Evolutionary conservation across 2,888 invertebrate species (phyloP), one percentile per base, ranked within the genome.

Genomic region (Cordilura impudica): DNA sequence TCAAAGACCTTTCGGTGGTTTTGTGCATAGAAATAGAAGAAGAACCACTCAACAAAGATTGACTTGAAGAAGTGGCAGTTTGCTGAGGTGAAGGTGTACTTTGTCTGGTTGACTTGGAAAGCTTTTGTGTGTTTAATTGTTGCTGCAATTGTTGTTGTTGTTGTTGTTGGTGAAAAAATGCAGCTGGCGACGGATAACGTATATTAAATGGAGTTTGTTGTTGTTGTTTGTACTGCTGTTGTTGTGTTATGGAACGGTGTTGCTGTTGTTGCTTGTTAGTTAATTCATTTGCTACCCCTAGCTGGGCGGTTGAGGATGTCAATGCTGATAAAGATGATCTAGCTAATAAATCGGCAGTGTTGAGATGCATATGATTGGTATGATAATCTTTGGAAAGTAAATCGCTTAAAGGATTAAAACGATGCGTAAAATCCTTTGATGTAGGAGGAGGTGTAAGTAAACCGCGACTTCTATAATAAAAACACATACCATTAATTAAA

Each of bases 321-420:
- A 31, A 58, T 47, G 63, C 54, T 18, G 75, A 51, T 74, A 81
- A 60, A 82, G 85, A 51, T 80, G 85, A 78, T 82, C 84, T 84
- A 81, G 85, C 76, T 56, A 81, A 70, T 53, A 82, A 61, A 60
- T 83, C 83, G 81, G 82, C 83, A 81, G 83, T 82, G 78, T 70
- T 71, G 18, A 73, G 61, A 70, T 81, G 81, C 56, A 81, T 78
- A 47, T 83, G 82, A 78, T 81, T 82, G 53, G 60, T 67, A 26
- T 87, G 89, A 81, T 88, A 89, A 81, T 90, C 90, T 84, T 90
- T 90, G 83, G 87, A 85, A 73, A 90, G 85, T 83, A 89, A 85
- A 83, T 90, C 90, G 83, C 85, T 86, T 56, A 90, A 83, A 72
- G 89, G 87, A 84, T 86, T 88, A 77, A 87, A 89, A 78, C 90